A percentile compares a stretch with the other conserved stretches of the same genome.
phyloP scores from a whole-genome alignment of 2,888 invertebrate genomes.

The Escarpia spicata region DNA sequence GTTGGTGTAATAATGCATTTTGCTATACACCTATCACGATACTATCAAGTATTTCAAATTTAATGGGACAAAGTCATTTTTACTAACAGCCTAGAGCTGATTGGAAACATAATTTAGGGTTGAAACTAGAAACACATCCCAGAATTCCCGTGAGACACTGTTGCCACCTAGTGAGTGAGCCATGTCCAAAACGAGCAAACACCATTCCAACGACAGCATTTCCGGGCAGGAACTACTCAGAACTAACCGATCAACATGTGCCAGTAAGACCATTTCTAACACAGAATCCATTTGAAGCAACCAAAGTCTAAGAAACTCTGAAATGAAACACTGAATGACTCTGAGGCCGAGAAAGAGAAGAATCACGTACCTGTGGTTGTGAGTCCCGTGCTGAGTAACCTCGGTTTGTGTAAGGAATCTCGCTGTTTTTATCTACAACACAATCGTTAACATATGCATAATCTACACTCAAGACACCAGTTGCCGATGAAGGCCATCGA shows the following conservation, averaged over 20 bases:
- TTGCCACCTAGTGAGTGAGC: not conserved
- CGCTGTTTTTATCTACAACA: constrained; percentile 29
- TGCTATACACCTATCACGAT: too few relatives aligned
- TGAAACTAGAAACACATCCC: not conserved
- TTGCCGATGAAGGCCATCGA: too few relatives aligned
- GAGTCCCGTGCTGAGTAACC: constrained; percentile 18
- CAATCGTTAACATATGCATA: not conserved
- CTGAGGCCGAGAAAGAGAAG: not conserved
- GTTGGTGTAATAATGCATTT: too few relatives aligned
- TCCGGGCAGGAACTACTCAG: not conserved
- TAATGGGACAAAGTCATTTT: not conserved
- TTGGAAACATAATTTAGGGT: not conserved
- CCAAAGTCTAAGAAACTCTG: not conserved
- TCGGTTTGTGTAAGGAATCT: constrained; percentile 22
- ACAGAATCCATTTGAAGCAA: not conserved
- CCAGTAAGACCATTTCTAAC: not conserved
- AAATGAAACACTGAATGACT: not conserved
- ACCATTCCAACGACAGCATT: not conserved
- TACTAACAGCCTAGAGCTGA: not conserved
- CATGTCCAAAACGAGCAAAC: not conserved
- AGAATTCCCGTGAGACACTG: not conserved
- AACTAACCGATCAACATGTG: not conserved
- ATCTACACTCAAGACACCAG: not conserved
- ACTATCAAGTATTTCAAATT: too few relatives aligned
- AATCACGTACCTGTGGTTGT: not conserved